Base-by-base conservation (phyloP, 2,888 invertebrate genomes). In the Beris chalybata region DNA sequence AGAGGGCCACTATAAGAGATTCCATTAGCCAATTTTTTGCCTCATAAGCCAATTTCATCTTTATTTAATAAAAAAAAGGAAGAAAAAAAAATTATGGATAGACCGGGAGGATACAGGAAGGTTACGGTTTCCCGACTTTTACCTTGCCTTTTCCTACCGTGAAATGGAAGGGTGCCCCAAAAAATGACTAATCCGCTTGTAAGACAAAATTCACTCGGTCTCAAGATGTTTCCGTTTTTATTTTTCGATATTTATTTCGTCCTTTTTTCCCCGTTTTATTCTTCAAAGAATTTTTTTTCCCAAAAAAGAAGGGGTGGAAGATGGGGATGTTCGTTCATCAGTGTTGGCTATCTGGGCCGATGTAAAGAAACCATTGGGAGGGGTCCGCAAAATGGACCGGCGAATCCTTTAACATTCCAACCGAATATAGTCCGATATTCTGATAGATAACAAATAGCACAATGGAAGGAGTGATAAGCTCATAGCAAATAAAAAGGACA, bases 11-110 rank as follows among this genome's bases (percentile, higher is more conserved):
- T 48, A 48, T 59, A 59, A 48, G 22, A 47, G 47, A 59, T 59
- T 59, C 59, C 59, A 59, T 59, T 59, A 59, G 59, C 59, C 59
- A 59, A 59, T 59, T 59, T 59, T 57, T 59, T 59, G 47, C 59
- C 48, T 59, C 30, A 59, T 59, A 59, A 59, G 59, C 59, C 59
- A 59, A 59, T 59, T 59, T 59, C 48, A 59, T 59, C 59, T 47
- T 59, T 59, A 59, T 59, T 59, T 59, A 59, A 59, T 59, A 59
- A 59, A 59, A 50, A 59, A 50, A 53, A 53, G 31, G 30, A 4
- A 53, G 53, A n/a, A 53, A 59, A 59, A 48, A 31, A 32, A 59
- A 59, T 47, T 32, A 32, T 22, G 12, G 31, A 48, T n/a, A 13
- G 32, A 13, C 31, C 32, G 13, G 12, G 22, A 7, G 1, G 12